Conservation (phyloP, 2,797 vertebrate genomes). For the Setipinna tenuifilis region DNA sequence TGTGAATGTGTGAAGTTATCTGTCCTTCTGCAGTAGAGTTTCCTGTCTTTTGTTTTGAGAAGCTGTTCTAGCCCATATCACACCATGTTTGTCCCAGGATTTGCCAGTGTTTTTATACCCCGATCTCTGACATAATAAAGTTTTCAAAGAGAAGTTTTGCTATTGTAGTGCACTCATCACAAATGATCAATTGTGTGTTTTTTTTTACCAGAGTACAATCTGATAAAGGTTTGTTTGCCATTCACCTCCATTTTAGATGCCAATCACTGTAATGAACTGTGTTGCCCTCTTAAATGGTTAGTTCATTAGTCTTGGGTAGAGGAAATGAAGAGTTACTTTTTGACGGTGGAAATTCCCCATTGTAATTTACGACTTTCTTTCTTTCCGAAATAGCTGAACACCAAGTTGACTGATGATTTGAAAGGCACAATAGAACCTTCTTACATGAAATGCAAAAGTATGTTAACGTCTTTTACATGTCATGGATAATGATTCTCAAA, state of each 20-base stretch:
- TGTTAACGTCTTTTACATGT: neutral
- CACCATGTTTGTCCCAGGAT: neutral
- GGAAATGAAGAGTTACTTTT: slow-evolving; percentile 55
- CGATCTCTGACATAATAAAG: neutral
- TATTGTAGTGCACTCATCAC: neutral
- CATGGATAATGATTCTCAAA: neutral
- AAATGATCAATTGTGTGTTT: neutral
- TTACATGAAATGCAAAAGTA: neutral
- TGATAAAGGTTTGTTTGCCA: neutral
- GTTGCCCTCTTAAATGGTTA: slow-evolving; percentile 54
- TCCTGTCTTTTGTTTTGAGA: neutral
- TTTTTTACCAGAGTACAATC: neutral
- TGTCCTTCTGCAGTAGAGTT: neutral
- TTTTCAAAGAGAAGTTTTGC: neutral
- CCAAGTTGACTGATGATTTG: neutral
- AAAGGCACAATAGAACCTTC: neutral
- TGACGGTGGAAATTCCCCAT: slow-evolving; percentile 65
- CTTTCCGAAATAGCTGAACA: neutral
- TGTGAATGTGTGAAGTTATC: neutral
- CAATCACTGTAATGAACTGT: slow-evolving; percentile 7
- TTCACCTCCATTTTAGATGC: neutral
- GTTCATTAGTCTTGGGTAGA: slow-evolving; percentile 47
- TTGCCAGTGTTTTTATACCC: neutral
- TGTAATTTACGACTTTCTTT: slow-evolving; percentile 46
- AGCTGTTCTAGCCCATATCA: neutral